phyloP scores from a whole-genome alignment of 2,113 vertebrate genomes.

The Phalacrocorax brasilianus region DNA sequence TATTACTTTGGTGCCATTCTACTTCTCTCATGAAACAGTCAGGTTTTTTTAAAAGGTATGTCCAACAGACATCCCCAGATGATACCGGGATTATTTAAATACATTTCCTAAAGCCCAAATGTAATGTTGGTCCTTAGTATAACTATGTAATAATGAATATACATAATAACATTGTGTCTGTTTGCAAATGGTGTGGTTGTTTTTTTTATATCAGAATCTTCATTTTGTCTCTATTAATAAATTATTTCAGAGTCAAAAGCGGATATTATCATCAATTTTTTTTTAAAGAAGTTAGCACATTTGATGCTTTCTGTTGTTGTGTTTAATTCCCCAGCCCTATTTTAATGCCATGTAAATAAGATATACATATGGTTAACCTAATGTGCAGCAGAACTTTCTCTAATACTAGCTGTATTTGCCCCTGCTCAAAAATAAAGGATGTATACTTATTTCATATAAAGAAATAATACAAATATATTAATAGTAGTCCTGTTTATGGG shows the following conservation, averaged over 20 bases:
- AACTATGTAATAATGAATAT: not conserved
- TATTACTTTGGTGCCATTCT: not conserved
- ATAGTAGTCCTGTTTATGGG: not conserved
- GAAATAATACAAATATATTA: not conserved
- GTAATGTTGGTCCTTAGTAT: not conserved
- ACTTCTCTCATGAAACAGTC: not conserved
- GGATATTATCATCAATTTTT: not conserved
- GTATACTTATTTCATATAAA: not conserved
- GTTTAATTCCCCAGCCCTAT: not conserved
- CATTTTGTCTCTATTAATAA: not conserved
- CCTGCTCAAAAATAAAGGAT: not conserved
- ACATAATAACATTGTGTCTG: not conserved
- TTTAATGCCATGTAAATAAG: not conserved
- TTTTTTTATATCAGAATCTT: not conserved
- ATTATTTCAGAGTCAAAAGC: not conserved
- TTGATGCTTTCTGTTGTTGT: not conserved
- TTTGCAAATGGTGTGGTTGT: not conserved
- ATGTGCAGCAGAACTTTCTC: not conserved
- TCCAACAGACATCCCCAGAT: not conserved
- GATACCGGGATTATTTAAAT: not conserved
- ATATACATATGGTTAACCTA: not conserved
- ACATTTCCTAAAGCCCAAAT: not conserved
- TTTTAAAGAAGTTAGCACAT: not conserved
- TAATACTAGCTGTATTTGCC: not conserved
- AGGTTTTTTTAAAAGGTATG: fast-evolving